A percentile compares a stretch with the other conserved stretches of the same genome.
These are phyloP conservation scores for Piprites chloris DNA, from an alignment of 2,113 vertebrate genomes.

Conservation along the genomic window DNA sequence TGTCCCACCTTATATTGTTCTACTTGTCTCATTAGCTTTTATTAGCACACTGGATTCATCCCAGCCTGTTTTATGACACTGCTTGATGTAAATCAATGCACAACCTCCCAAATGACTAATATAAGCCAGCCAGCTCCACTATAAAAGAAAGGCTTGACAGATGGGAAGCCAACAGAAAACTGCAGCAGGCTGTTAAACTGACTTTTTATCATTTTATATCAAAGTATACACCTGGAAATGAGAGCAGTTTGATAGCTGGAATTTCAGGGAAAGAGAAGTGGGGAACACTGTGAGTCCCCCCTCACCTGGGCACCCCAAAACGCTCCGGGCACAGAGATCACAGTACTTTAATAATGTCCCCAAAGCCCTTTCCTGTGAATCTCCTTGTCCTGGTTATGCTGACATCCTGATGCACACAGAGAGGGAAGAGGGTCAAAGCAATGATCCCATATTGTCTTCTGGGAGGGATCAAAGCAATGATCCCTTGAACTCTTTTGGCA, in stretches of 20 bases:
- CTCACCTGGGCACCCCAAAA: fast-evolving
- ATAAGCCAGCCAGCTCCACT: slow-evolving; percentile 9
- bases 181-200: slow-evolving; percentile 24
- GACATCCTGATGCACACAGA: not conserved
- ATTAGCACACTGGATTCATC: slow-evolving; percentile 46
- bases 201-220: slow-evolving; percentile 1
- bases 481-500: not conserved
- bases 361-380: not conserved
- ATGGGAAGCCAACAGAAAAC: slow-evolving; percentile 41
- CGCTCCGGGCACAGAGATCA: not conserved
- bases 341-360: not conserved
- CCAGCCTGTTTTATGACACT: slow-evolving; percentile 19
- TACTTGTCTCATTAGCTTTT: slow-evolving; percentile 62
- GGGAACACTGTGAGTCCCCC: not conserved
- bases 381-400: not conserved
- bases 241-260: not conserved
- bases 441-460: not conserved
- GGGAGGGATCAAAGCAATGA: not conserved
- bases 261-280: not conserved
- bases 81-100: slow-evolving; percentile 39
- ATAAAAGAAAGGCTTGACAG: slow-evolving; percentile 55
- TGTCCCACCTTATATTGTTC: slow-evolving; percentile 44
- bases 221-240: not conserved
- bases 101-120: slow-evolving; percentile 54
- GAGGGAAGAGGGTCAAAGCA: not conserved